These are phyloP conservation scores for Numenius arquata DNA, from an alignment of 2,113 vertebrate genomes.

Conservation along the genomic window DNA sequence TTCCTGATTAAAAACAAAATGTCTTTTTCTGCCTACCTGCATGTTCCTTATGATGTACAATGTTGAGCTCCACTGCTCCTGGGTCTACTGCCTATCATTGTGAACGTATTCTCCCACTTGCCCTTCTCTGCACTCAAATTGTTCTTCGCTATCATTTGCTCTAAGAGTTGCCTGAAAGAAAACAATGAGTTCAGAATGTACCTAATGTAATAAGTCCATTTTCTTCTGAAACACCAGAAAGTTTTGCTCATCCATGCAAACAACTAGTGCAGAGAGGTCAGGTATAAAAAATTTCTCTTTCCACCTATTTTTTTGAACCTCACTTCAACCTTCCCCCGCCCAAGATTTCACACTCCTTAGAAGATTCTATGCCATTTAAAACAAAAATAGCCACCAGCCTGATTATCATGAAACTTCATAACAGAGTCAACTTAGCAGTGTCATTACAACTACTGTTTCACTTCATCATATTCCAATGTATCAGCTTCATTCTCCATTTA, in stretches of 20 bases:
- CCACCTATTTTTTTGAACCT: neutral
- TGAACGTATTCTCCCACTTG: neutral
- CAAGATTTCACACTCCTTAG: neutral
- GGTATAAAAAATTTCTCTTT: neutral
- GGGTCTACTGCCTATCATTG: neutral
- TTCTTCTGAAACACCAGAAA: neutral
- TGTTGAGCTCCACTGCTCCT: neutral
- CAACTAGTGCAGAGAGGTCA: neutral
- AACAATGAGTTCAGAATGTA: neutral
- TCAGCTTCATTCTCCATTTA: slow-evolving; percentile 61
- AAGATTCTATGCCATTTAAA: neutral
- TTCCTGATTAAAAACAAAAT: slow-evolving; percentile 8
- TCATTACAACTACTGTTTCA: slow-evolving; percentile 58
- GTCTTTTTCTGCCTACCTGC: neutral
- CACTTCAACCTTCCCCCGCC: accelerated
- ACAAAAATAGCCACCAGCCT: neutral
- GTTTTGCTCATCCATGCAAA: neutral
- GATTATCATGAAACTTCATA: slow-evolving; percentile 13
- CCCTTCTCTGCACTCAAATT: neutral
- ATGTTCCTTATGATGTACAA: neutral
- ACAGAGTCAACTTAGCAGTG: slow-evolving; percentile 42
- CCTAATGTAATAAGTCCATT: neutral
- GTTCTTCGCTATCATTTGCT: neutral
- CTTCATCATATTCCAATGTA: slow-evolving; percentile 50
- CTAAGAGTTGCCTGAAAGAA: neutral